These are phyloP conservation scores for Cygnus olor DNA, from an alignment of 2,797 vertebrate species.

Conservation along the genomic window DNA sequence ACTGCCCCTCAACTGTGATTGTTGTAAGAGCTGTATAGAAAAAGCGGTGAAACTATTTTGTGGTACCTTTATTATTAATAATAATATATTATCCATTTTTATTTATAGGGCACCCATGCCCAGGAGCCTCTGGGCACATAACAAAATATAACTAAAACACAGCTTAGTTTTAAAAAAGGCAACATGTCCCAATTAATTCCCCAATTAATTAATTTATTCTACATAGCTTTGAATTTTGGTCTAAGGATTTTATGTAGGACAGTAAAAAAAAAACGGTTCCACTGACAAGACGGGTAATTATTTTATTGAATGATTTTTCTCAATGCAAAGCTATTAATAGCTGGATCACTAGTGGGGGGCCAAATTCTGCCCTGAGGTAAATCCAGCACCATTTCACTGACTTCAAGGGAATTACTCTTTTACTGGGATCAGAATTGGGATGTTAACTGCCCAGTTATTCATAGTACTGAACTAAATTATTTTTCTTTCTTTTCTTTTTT, in stretches of 20 bases:
- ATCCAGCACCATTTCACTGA: conserved; percentile 54
- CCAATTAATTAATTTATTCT: conserved; percentile 82
- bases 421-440: conserved; percentile 43
- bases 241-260: conserved; percentile 78
- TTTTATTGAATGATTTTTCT: conserved; percentile 76
- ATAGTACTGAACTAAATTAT: conserved; percentile 56
- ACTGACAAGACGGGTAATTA: conserved; percentile 72
- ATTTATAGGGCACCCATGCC: conserved; percentile 68
- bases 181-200: conserved; percentile 81
- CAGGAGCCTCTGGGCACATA: conserved; percentile 57
- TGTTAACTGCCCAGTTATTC: conserved; percentile 58
- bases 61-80: conserved; percentile 32
- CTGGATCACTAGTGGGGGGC: conserved; percentile 60
- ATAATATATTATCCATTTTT: conserved; percentile 50
- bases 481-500: not conserved
- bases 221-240: conserved; percentile 75
- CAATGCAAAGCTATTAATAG: conserved; percentile 75
- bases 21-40: not conserved
- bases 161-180: conserved; percentile 77
- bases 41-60: conserved; percentile 13
- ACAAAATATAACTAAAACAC: conserved; percentile 74
- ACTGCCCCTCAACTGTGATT: not conserved
- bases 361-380: conserved; percentile 62
- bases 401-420: conserved; percentile 62
- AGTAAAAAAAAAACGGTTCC: conserved; percentile 30